These are phyloP conservation scores for Dendronephthya gigantea DNA, from an alignment of 64 coral and sea anemone species.

Conservation along the genomic window DNA sequence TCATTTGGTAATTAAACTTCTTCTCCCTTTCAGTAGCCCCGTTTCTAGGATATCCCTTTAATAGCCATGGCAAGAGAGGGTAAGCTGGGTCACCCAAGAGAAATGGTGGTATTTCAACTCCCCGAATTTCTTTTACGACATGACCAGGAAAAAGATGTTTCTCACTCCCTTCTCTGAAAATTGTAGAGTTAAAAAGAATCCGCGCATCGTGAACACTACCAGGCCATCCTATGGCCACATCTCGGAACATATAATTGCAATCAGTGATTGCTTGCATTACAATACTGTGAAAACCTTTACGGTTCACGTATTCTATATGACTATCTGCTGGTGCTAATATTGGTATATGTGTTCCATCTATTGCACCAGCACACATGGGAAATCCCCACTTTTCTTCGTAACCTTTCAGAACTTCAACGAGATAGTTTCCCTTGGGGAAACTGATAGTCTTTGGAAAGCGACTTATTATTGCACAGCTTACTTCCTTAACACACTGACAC, in stretches of 20 bases:
- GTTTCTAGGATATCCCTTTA: too few relatives aligned
- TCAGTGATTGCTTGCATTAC: constrained; percentile 32
- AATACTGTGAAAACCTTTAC: constrained; percentile 45
- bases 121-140: not conserved
- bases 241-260: constrained; percentile 32
- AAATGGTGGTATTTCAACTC: not conserved
- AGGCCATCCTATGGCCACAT: constrained; percentile 44
- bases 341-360: too few relatives aligned
- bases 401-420: constrained; percentile 15
- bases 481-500: constrained; percentile 27
- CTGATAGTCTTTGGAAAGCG: not conserved
- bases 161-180: not conserved
- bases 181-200: not conserved
- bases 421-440: constrained; percentile 32
- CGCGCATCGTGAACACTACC: constrained; percentile 48
- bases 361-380: not conserved
- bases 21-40: too few relatives aligned
- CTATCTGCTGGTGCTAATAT: not conserved
- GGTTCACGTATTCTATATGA: constrained; percentile 36
- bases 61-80: not conserved
- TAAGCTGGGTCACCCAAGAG: not conserved
- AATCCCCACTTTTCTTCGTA: constrained; percentile 48
- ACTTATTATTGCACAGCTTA: not conserved
- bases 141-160: not conserved
- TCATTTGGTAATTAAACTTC: too few relatives aligned